Percentiles rank a stretch among this genome's conserved stretches.
These are phyloP conservation scores for Nettapus auritus DNA, from an alignment of 2,113 vertebrate species.

Conservation along the genomic window DNA sequence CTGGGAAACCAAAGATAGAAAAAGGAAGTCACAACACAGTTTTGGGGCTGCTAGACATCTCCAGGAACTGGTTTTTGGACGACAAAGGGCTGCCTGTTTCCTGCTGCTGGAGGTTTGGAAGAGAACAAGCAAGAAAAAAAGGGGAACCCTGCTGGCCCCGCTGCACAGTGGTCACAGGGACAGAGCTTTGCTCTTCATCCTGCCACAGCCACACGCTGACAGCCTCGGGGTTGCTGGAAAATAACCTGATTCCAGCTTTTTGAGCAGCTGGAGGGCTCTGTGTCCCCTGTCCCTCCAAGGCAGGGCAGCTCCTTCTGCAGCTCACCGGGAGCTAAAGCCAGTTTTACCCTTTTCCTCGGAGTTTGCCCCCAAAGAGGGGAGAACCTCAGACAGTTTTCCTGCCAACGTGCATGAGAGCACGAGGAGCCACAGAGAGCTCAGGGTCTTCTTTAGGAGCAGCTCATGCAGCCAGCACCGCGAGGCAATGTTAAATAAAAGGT, in stretches of 20 bases:
- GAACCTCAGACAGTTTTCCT: background rate
- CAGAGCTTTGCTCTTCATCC: background rate
- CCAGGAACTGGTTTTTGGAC: background rate
- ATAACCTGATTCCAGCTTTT: too few species aligned
- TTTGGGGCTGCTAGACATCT: background rate
- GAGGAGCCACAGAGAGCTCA: background rate
- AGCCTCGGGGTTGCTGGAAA: too few species aligned
- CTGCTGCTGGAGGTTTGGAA: background rate
- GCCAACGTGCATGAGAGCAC: fast-evolving
- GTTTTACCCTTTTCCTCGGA: background rate
- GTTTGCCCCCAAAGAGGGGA: background rate
- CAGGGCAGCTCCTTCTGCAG: background rate
- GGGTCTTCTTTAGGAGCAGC: background rate
- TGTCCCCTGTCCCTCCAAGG: background rate
- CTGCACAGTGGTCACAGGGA: fast-evolving
- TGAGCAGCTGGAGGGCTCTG: background rate
- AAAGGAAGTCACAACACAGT: background rate
- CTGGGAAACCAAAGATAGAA: background rate
- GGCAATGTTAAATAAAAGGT: background rate
- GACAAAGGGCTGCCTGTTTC: background rate
- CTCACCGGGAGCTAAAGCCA: background rate
- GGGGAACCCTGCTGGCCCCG: background rate
- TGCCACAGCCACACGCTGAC: too few species aligned
- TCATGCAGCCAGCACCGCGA: fast-evolving
- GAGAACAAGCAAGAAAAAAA: background rate